Evolutionary conservation across 2,888 invertebrate genomes (phyloP).

Genomic region (Lobophora halterata): DNA sequence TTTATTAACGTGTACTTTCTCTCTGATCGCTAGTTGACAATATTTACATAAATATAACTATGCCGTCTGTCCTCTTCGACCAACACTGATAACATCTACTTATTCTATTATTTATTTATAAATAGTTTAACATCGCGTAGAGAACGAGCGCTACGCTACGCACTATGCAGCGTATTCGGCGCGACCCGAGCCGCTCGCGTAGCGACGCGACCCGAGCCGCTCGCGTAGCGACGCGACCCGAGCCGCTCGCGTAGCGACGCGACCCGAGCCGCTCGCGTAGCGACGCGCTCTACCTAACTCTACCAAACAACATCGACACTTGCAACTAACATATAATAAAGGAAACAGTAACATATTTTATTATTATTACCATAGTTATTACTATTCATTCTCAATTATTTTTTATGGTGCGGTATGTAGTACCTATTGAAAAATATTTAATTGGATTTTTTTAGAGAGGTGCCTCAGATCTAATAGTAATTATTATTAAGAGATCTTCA

Average conservation of each 20-base stretch:
- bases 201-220: constrained; percentile 2
- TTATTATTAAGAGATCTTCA: constrained; percentile 16
- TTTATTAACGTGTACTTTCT: constrained; percentile 63
- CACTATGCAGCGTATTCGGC: constrained; percentile 27
- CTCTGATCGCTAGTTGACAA: constrained; percentile 43
- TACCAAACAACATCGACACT: too few species aligned
- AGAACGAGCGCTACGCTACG: too few species aligned
- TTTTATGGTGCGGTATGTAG: background rate
- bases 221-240: background rate
- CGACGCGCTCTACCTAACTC: too few species aligned
- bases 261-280: too few species aligned
- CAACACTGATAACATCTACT: constrained; percentile 25
- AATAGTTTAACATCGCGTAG: constrained; percentile 46
- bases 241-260: too few species aligned
- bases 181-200: background rate
- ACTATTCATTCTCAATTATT: constrained; percentile 7
- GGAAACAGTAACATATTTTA: too few species aligned
- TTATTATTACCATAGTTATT: background rate
- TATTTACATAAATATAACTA: constrained; percentile 58
- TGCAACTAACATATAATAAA: too few species aligned
- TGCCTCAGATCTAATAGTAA: constrained; percentile 29
- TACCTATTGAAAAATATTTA: constrained; percentile 6
- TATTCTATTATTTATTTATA: constrained; percentile 34
- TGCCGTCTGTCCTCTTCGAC: constrained; percentile 30
- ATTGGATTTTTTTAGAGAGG: constrained; percentile 21